Evolutionary conservation across 2,113 vertebrate species (phyloP).

Genomic region (Dicaeum eximium): DNA sequence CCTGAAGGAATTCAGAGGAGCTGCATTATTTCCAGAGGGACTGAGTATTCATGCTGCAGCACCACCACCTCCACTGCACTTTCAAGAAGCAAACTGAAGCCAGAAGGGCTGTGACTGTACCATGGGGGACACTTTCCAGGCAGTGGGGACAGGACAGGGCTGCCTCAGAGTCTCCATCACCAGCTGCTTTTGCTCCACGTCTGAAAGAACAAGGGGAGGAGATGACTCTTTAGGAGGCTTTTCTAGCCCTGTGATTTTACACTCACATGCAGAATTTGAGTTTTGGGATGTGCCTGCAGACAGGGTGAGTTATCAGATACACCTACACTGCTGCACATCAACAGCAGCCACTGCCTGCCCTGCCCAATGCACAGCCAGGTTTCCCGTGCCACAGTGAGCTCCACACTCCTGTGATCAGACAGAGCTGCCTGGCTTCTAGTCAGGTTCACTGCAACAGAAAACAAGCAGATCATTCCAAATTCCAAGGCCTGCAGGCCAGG

Average conservation of each 20-base stretch:
- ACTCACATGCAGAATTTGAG: not conserved
- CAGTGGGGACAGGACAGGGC: not conserved
- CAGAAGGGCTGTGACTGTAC: not conserved
- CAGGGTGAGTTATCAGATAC: not conserved
- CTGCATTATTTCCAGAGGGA: not conserved
- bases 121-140: not conserved
- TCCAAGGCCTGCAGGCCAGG: not conserved
- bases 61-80: not conserved
- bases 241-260: not conserved
- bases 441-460: not conserved
- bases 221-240: not conserved
- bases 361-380: fast-evolving
- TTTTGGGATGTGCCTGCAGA: not conserved
- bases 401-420: not conserved
- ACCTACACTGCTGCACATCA: not conserved
- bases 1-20: not conserved
- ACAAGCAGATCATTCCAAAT: not conserved
- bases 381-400: not conserved
- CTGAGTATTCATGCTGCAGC: not conserved
- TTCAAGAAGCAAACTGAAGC: not conserved
- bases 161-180: not conserved
- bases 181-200: not conserved
- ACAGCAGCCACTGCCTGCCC: not conserved
- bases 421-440: not conserved
- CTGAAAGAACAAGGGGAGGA: not conserved